phyloP scores from a whole-genome alignment of 2,888 invertebrate species.

The Ochlodes sylvanus region DNA sequence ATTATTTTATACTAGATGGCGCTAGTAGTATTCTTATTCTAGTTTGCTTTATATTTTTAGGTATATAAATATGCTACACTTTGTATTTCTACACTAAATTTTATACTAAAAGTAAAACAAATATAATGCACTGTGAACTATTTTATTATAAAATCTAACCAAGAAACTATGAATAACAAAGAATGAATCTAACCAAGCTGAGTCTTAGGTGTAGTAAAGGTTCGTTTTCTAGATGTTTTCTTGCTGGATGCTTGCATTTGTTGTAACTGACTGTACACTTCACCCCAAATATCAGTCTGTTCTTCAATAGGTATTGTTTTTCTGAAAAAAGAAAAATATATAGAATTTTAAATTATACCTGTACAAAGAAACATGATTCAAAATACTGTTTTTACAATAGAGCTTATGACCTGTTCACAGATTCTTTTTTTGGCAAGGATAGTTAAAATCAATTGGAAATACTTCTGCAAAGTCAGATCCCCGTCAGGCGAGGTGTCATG shows the following conservation, averaged over 20 bases:
- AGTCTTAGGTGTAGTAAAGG: constrained; percentile 64
- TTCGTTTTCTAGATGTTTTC: constrained; percentile 71
- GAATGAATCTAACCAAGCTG: constrained; percentile 64
- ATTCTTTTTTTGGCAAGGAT: too few species aligned
- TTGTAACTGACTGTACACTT: constrained; percentile 91
- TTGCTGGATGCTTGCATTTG: constrained; percentile 88
- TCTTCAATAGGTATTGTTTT: constrained; percentile 95
- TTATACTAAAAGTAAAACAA: neutral
- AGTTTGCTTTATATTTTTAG: too few species aligned
- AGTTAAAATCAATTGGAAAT: too few species aligned
- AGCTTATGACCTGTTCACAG: too few species aligned
- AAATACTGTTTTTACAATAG: too few species aligned
- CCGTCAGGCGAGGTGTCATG: too few species aligned
- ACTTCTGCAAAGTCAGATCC: too few species aligned
- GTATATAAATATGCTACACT: too few species aligned
- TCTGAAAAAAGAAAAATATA: constrained; percentile 70
- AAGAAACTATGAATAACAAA: neutral
- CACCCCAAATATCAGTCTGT: constrained; percentile 92
- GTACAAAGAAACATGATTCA: too few species aligned
- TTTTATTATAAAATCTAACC: constrained; percentile 12
- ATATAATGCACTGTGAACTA: constrained; percentile 1
- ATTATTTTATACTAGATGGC: too few species aligned
- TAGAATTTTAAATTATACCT: neutral
- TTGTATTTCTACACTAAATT: too few species aligned
- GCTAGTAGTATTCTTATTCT: too few species aligned